Percentiles rank a stretch among this genome's conserved stretches.
These are phyloP conservation scores for Drosophila conformis DNA, from an alignment of 2,888 invertebrate species.

Conservation along the genomic window DNA sequence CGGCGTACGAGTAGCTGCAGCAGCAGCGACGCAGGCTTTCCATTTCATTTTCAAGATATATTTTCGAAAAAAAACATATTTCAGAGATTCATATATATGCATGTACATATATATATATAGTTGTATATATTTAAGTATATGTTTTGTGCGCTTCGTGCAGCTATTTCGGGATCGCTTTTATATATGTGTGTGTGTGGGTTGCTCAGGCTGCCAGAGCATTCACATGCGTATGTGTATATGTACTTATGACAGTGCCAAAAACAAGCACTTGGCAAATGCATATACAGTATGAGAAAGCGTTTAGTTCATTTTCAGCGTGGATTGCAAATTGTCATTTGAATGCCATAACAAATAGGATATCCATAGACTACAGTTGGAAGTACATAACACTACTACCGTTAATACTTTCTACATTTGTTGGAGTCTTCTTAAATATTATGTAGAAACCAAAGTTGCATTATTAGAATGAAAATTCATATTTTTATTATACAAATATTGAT, in stretches of 20 bases:
- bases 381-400: background rate
- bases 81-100: slow-evolving; percentile 8
- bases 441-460: background rate
- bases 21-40: slow-evolving; percentile 50
- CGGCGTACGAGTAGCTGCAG: slow-evolving; percentile 24
- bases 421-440: background rate
- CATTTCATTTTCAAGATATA: slow-evolving; percentile 59
- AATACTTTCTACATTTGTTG: background rate
- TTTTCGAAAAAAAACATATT: slow-evolving; percentile 49
- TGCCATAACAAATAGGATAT: background rate
- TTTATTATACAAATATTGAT: too few relatives aligned
- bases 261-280: slow-evolving; percentile 11
- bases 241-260: slow-evolving; percentile 57
- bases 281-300: background rate
- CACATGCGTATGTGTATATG: slow-evolving; percentile 18
- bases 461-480: too few relatives aligned
- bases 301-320: background rate
- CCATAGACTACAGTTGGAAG: background rate
- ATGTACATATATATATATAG: background rate
- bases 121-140: slow-evolving; percentile 14
- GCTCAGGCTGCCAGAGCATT: slow-evolving; percentile 23
- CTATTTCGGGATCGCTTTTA: slow-evolving; percentile 52
- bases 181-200: slow-evolving; percentile 18
- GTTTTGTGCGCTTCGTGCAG: slow-evolving; percentile 44
- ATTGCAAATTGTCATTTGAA: background rate